Conservation (phyloP, 2,113 vertebrate species). For the Glaucomys volans region DNA sequence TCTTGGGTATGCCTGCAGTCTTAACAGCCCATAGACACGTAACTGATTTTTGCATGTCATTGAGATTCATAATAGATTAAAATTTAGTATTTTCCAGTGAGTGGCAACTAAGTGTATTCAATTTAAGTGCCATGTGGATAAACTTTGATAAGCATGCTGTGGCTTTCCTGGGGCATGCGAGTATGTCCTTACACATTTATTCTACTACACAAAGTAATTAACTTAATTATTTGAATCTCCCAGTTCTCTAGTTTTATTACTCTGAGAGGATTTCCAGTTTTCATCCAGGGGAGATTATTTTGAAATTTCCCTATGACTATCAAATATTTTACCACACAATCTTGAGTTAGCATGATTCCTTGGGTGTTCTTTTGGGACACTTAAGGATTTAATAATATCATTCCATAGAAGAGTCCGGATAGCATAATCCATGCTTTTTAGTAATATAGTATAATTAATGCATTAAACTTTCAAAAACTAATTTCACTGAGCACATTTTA, state of each 20-base stretch:
- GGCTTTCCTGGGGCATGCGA: not conserved
- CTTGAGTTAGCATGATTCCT: not conserved
- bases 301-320: not conserved
- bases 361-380: not conserved
- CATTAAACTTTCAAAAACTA: not conserved
- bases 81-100: not conserved
- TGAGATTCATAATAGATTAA: not conserved
- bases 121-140: not conserved
- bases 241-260: not conserved
- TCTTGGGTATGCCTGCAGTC: not conserved
- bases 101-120: not conserved
- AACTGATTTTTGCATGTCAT: not conserved
- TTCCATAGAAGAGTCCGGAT: not conserved
- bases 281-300: not conserved
- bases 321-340: not conserved
- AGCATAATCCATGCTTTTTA: not conserved
- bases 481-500: slow-evolving; percentile 2
- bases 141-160: not conserved
- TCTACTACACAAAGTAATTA: not conserved
- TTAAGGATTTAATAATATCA: not conserved
- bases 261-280: not conserved
- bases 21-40: not conserved
- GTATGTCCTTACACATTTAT: not conserved
- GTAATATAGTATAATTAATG: not conserved
- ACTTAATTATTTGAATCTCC: not conserved